A percentile compares a stretch with the other conserved stretches of the same genome.
Conservation (phyloP, 2,888 invertebrate species). For the Drosophila quinaria region DNA sequence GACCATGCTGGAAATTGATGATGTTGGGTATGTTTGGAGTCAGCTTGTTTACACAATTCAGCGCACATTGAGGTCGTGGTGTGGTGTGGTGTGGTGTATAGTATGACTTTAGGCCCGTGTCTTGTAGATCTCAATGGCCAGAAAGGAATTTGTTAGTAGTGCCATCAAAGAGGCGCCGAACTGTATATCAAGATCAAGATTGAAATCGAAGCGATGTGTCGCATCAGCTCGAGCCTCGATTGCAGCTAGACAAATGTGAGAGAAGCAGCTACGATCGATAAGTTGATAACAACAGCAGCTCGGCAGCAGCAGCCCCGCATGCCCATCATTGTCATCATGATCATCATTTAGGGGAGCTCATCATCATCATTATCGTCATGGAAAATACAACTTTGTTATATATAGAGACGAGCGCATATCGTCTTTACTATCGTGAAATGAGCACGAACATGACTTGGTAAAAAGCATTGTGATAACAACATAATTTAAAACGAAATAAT, state of each 20-base stretch:
- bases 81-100: constrained; percentile 22
- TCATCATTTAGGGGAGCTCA: constrained; percentile 26
- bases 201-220: constrained; percentile 71
- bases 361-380: constrained; percentile 23
- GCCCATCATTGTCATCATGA: constrained; percentile 23
- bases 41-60: constrained; percentile 85
- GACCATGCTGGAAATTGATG: constrained; percentile 79
- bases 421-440: not conserved
- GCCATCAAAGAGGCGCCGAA: constrained; percentile 81
- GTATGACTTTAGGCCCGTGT: constrained; percentile 20
- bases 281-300: constrained; percentile 35
- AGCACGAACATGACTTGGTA: not conserved
- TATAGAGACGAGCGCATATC: not conserved
- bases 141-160: constrained; percentile 73
- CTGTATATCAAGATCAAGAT: constrained; percentile 82
- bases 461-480: not conserved
- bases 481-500: not conserved
- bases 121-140: constrained; percentile 55
- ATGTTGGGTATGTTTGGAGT: constrained; percentile 83
- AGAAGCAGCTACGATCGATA: constrained; percentile 46
- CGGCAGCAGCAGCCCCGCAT: constrained; percentile 28
- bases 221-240: constrained; percentile 49
- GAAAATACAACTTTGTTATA: constrained; percentile 23
- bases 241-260: constrained; percentile 58
- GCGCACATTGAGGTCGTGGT: constrained; percentile 83